Evolutionary conservation across 1,140 invertebrate species (phyloP), one percentile per base, ranked within the genome.

Genomic region (Camponotus vicinus): DNA sequence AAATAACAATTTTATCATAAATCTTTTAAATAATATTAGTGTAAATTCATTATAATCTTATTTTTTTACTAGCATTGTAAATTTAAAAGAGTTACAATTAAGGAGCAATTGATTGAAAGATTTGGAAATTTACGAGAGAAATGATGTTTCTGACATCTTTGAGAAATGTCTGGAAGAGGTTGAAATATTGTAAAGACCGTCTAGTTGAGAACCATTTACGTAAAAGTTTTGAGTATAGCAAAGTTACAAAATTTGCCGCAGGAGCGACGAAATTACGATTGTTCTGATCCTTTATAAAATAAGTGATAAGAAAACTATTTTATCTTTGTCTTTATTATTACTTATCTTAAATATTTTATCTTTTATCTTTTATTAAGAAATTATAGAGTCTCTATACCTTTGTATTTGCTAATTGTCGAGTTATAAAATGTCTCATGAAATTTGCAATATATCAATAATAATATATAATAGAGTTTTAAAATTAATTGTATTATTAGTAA

Each of bases 141-240:
- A 79, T 55, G 8, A n/a, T 64, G 5, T 42, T 78, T 64, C 42
- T 40, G 32, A 66, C 3, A 13, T 52, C 1, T 49, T 34, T 37
- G 63, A 78, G 42, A 66, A 37, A 37, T 49, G 57, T 61, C 42
- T 52, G 42, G 6, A 27, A n/a, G 18, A 21, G 15, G 37, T 34
- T 64, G 13, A 55, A 67, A 77, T 45, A 77, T 77, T 32, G 73
- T 45, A 21, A 6, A 42, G 37, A 77, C 40, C 42, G 21, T 63
- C 11, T 21, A 79, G 21, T 79, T 40, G 42, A 55, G 40, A 40
- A 67, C n/a, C 15, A 79, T n/a, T 32, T 15, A 15, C 45, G 13
- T 67, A 32, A 9, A 55, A 67, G 45, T 79, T 77, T 79, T 27
- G 32, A 49, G 0, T 67, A 21, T 27, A 6, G 0, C 7, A 8